A percentile compares a stretch with the other conserved stretches of the same genome.
Evolutionary conservation across 2,888 invertebrate species (phyloP).

Genomic region (Plebejus argus): DNA sequence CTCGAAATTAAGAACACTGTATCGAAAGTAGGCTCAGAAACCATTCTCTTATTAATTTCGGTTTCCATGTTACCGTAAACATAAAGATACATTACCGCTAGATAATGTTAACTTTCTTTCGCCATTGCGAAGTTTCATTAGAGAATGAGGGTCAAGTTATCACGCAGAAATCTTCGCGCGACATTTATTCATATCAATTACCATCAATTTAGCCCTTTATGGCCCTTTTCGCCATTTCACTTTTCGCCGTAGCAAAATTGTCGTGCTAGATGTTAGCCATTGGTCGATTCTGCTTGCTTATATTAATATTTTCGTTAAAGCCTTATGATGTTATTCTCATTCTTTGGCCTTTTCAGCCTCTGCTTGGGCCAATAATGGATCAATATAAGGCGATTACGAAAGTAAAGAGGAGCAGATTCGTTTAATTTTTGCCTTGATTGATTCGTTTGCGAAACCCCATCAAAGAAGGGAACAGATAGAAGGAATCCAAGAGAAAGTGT

Average conservation of each 20-base stretch:
- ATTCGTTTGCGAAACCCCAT: not conserved
- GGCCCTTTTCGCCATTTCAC: not conserved
- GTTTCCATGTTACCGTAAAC: slow-evolving; percentile 20
- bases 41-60: slow-evolving; percentile 11
- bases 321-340: not conserved
- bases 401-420: too few species aligned
- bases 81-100: slow-evolving; percentile 22
- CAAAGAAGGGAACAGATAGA: not conserved
- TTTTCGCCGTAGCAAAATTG: not conserved
- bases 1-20: not conserved
- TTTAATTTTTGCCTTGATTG: too few species aligned
- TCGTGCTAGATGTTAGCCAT: not conserved
- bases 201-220: slow-evolving; percentile 25
- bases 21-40: slow-evolving; percentile 6
- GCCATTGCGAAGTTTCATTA: slow-evolving; percentile 16
- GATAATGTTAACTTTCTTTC: slow-evolving; percentile 28
- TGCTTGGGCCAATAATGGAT: not conserved
- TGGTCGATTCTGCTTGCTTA: not conserved
- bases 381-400: not conserved
- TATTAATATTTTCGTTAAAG: not conserved
- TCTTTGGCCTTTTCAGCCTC: not conserved
- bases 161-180: slow-evolving; percentile 27
- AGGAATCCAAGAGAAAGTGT: slow-evolving; percentile 10
- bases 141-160: slow-evolving; percentile 23
- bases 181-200: slow-evolving; percentile 27